A percentile compares a stretch with the other conserved stretches of the same genome.
Evolutionary conservation across 2,797 vertebrate genomes (phyloP).

Genomic region (Epinephelus awoara): DNA sequence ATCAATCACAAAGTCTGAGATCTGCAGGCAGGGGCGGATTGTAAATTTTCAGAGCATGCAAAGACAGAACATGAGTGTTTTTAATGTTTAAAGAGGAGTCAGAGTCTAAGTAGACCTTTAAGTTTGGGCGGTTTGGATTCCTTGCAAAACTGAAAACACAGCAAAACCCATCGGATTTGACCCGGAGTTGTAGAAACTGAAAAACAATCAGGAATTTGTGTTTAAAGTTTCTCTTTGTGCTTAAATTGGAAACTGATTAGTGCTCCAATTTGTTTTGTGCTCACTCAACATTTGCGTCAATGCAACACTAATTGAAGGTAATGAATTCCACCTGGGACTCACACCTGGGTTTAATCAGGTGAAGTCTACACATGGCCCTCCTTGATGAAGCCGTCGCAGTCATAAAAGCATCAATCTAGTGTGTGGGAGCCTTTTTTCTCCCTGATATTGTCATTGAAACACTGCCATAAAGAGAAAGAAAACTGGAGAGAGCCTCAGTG

Average conservation of each 20-base stretch:
- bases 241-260: not conserved
- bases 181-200: too few relatives aligned
- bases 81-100: too few relatives aligned
- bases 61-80: slow-evolving; percentile 3
- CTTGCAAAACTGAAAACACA: too few relatives aligned
- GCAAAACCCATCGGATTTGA: too few relatives aligned
- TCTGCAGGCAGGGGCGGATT: not conserved
- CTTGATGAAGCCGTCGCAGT: not conserved
- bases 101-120: too few relatives aligned
- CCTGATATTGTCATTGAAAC: slow-evolving; percentile 8
- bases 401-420: not conserved
- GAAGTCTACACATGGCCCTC: slow-evolving; percentile 11
- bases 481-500: slow-evolving; percentile 8
- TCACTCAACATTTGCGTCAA: not conserved
- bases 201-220: too few relatives aligned
- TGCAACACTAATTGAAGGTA: not conserved
- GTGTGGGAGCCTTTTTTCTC: not conserved
- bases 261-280: not conserved
- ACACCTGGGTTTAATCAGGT: not conserved
- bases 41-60: not conserved
- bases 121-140: too few relatives aligned
- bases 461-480: not conserved
- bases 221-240: too few relatives aligned
- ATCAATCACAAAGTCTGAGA: not conserved
- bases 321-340: not conserved